Conservation (phyloP, 2,888 invertebrate genomes). For the Eulithis testata region DNA sequence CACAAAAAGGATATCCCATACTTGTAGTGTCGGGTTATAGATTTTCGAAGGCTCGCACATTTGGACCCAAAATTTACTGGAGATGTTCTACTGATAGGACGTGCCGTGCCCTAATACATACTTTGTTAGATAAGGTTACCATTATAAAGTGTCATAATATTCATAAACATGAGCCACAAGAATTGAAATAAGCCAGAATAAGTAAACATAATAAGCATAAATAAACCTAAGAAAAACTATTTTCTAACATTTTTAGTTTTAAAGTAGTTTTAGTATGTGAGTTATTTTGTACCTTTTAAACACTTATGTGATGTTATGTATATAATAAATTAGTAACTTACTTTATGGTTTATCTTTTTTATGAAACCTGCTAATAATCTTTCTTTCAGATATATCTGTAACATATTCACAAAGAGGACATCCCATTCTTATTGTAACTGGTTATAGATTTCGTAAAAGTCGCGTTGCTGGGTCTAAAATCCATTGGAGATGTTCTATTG, state of each 20-base stretch:
- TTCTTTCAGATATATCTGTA: constrained; percentile 4
- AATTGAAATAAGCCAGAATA: too few relatives aligned
- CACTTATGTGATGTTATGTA: too few relatives aligned
- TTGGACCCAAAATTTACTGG: constrained; percentile 4
- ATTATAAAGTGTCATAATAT: constrained; percentile 13
- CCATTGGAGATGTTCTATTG: constrained; percentile 18
- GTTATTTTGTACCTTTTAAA: too few relatives aligned
- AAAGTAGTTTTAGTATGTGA: too few relatives aligned
- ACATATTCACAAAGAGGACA: constrained; percentile 3
- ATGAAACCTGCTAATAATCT: too few relatives aligned
- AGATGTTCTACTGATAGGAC: not conserved
- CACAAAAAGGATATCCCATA: not conserved
- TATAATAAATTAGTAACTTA: too few relatives aligned
- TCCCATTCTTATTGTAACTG: constrained; percentile 11
- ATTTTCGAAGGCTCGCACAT: not conserved
- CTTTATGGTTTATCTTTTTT: too few relatives aligned
- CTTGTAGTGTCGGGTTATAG: constrained; percentile 8
- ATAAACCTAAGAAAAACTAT: too few relatives aligned
- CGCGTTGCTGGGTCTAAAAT: constrained; percentile 8
- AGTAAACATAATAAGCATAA: too few relatives aligned
- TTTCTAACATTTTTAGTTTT: too few relatives aligned
- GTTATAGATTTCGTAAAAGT: constrained; percentile 20
- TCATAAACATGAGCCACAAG: too few relatives aligned
- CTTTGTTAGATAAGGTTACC: not conserved
- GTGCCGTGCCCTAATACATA: constrained; percentile 25